Evolutionary conservation across 2,797 vertebrate genomes (phyloP).

Genomic region (Phoeniculus purpureus): DNA sequence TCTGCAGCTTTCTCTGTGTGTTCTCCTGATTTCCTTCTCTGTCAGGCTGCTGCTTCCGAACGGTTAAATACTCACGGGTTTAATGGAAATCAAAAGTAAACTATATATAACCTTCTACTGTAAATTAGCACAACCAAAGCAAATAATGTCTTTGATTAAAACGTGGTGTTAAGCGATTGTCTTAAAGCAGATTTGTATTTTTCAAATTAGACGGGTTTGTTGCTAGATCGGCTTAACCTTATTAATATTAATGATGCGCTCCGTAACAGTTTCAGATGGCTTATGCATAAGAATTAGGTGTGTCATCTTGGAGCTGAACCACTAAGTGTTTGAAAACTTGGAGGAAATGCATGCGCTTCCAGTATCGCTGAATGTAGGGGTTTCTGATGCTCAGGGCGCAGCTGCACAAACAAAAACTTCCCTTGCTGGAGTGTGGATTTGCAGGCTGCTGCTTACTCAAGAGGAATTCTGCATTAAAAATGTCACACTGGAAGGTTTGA

Average conservation of each 20-base stretch:
- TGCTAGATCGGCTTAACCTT: constrained; percentile 48
- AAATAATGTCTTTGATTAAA: constrained; percentile 25
- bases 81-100: constrained; percentile 19
- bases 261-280: neutral
- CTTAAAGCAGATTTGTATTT: constrained; percentile 48
- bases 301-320: neutral
- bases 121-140: constrained; percentile 17
- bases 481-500: neutral
- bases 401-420: constrained; percentile 37
- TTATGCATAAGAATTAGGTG: constrained; percentile 63
- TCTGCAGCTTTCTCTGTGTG: neutral
- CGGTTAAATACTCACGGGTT: constrained; percentile 4
- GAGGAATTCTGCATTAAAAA: neutral
- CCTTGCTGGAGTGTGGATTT: neutral
- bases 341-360: constrained; percentile 47
- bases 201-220: constrained; percentile 56
- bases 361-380: constrained; percentile 15
- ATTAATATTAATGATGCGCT: constrained; percentile 66
- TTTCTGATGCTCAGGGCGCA: constrained; percentile 23
- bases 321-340: constrained; percentile 29
- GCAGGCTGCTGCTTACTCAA: neutral
- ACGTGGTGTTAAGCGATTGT: neutral
- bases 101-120: neutral
- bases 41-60: neutral
- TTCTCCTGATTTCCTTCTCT: neutral